phyloP scores from a whole-genome alignment of 2,113 vertebrate species.

The Pangasianodon gigas region DNA sequence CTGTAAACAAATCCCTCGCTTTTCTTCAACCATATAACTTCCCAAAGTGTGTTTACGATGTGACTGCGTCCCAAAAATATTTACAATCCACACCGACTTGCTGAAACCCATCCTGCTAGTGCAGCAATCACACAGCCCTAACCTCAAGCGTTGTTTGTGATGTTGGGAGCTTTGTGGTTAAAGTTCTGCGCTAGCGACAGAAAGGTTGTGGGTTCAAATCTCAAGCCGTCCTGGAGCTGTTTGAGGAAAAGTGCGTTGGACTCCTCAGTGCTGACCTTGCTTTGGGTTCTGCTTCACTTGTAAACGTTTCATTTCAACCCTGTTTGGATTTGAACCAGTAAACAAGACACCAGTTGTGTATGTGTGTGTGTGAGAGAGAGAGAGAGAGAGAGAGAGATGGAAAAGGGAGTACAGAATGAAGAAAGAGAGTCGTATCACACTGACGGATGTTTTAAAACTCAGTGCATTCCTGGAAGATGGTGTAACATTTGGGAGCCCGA shows the following conservation, averaged over 20 bases:
- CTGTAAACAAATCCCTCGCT: not conserved
- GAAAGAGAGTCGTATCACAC: not conserved
- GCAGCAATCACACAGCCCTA: not conserved
- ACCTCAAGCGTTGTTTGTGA: not conserved
- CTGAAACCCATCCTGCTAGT: not conserved
- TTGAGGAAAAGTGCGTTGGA: not conserved
- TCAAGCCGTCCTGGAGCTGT: not conserved
- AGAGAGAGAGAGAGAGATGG: not conserved
- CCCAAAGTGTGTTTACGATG: not conserved
- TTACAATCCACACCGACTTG: not conserved
- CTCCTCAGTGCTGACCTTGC: not conserved
- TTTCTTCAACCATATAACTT: not conserved
- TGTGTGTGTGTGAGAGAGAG: not conserved
- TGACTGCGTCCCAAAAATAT: not conserved
- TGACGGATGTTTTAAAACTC: conserved; percentile 3
- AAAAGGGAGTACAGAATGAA: not conserved
- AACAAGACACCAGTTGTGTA: not conserved
- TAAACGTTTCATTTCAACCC: not conserved
- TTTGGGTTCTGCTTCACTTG: not conserved
- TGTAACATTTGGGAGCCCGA: not conserved
- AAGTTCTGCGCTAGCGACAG: not conserved
- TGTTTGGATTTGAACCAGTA: not conserved
- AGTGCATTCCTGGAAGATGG: not conserved
- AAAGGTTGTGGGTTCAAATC: not conserved
- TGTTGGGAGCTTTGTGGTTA: not conserved